A percentile compares a stretch with the other conserved stretches of the same genome.
Evolutionary conservation across 2,888 invertebrate species (phyloP).

Genomic region (Chloromyia formosa): DNA sequence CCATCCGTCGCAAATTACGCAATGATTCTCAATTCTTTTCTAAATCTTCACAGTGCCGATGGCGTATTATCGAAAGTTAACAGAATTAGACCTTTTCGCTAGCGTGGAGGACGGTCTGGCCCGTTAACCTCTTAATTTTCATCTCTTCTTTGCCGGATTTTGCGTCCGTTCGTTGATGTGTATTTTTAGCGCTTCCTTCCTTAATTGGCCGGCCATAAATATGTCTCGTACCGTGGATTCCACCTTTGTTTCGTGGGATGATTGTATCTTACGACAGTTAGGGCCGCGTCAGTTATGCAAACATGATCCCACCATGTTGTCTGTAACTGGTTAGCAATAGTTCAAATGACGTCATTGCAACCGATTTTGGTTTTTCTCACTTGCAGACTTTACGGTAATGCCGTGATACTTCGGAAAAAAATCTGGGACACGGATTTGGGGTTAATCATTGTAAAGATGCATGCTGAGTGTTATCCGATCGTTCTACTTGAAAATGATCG

Average conservation of each 20-base stretch:
- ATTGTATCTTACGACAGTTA: slow-evolving; percentile 5
- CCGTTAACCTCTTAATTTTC: too few species aligned
- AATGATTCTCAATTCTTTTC: not conserved
- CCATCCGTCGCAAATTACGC: slow-evolving; percentile 22
- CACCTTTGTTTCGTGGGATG: not conserved
- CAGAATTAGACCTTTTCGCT: not conserved
- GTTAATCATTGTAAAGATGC: slow-evolving; percentile 39
- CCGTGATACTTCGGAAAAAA: slow-evolving; percentile 42
- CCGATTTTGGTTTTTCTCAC: slow-evolving; percentile 22
- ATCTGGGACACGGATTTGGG: slow-evolving; percentile 46
- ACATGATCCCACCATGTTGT: too few species aligned
- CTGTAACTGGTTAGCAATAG: not conserved
- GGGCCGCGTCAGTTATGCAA: not conserved
- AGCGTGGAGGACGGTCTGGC: too few species aligned
- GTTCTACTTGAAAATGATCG: slow-evolving; percentile 36
- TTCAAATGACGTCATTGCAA: slow-evolving; percentile 8
- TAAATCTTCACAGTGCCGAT: not conserved
- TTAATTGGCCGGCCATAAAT: too few species aligned
- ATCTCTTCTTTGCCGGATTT: too few species aligned
- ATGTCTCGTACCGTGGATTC: not conserved
- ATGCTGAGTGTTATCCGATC: slow-evolving; percentile 40
- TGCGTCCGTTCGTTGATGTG: too few species aligned
- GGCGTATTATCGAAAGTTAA: slow-evolving; percentile 27
- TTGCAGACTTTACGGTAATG: slow-evolving; percentile 36
- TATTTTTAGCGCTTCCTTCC: too few species aligned